Base-by-base conservation (phyloP, 2,888 invertebrate species). In the Callyntrura guangdongensis region DNA sequence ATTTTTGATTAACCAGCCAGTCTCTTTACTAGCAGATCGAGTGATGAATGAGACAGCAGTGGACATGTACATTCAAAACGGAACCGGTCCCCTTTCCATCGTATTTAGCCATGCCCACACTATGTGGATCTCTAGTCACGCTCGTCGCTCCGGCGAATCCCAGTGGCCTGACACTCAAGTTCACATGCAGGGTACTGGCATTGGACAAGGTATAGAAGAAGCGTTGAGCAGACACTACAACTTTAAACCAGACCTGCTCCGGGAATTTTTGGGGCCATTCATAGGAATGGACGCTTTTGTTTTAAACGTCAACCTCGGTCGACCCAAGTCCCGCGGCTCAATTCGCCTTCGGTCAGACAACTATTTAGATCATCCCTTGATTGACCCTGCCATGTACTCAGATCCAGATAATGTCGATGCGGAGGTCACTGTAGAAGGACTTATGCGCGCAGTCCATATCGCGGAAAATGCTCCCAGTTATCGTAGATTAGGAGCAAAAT, bases 121-220 rank as follows among this genome's bases (percentile, higher is more conserved):
- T 9, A 89, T 92, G 25, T 79, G 89, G 61, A 45, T 84, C 0
- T 91, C 91, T 3, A 67, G 85, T 17, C 22, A 59, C 20, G 92
- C 93, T 11, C 56, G 88, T n/a, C 25, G 45, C 8, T 53, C 69
- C 0, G 92, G 87, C 14, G 89, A 77, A 9, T 49, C 79, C 56
- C 20, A 77, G 2, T 93, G 93, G 92, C 92, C 93, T 8, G 93
- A 93, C 49, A 64, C 88, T 0, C 91, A 91, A 27, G 61, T 90
- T 12, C 56, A 85, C 2, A 22, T 92, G n/a, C 45, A 77, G 11
- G 88, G 91, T 9, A n/a, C 56, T 20, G 84, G 83, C 12, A 61
- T 83, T 12, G 83, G 92, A 25, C 36, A 88, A 53, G 74, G 59
- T 0, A 83, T 88, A 45, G 92, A 81, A 11, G 72, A 49, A 25